A percentile compares a stretch with the other conserved stretches of the same genome.
These are phyloP conservation scores for Catocala fraxini DNA, from an alignment of 2,888 invertebrate genomes.

Conservation along the genomic window DNA sequence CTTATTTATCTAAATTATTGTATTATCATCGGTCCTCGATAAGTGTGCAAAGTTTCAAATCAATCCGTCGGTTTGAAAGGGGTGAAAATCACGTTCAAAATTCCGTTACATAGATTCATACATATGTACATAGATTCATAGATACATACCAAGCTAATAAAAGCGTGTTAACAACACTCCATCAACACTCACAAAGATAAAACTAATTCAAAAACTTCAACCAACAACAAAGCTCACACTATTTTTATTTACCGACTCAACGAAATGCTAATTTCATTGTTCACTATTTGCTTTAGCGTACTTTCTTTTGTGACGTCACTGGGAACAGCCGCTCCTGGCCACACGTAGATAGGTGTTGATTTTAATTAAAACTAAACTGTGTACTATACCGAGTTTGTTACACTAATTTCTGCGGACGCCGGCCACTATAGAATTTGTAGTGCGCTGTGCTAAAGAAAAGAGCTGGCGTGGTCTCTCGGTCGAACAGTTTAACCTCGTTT, in stretches of 20 bases:
- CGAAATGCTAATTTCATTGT: slow-evolving; percentile 22
- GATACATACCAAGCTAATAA: too few species aligned
- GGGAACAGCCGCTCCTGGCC: slow-evolving; percentile 23
- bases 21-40: too few species aligned
- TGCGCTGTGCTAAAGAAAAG: not conserved
- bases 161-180: not conserved
- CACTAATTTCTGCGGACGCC: slow-evolving; percentile 24
- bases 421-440: slow-evolving; percentile 31
- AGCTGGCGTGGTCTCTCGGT: too few species aligned
- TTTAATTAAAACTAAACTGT: slow-evolving; percentile 56
- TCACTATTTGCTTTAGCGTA: slow-evolving; percentile 13
- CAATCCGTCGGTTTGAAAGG: too few species aligned
- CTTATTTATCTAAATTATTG: too few species aligned
- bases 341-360: slow-evolving; percentile 45
- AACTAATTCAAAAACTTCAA: not conserved
- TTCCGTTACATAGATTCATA: too few species aligned
- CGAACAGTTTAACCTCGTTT: too few species aligned
- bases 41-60: too few species aligned
- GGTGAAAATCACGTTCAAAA: too few species aligned
- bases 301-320: slow-evolving; percentile 24
- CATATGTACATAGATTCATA: too few species aligned
- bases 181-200: not conserved
- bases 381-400: slow-evolving; percentile 26
- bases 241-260: slow-evolving; percentile 18
- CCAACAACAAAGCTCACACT: not conserved